A percentile compares a stretch with the other conserved stretches of the same genome.
These are phyloP conservation scores for Delia radicum DNA, from an alignment of 1,140 invertebrate genomes.

Conservation along the genomic window DNA sequence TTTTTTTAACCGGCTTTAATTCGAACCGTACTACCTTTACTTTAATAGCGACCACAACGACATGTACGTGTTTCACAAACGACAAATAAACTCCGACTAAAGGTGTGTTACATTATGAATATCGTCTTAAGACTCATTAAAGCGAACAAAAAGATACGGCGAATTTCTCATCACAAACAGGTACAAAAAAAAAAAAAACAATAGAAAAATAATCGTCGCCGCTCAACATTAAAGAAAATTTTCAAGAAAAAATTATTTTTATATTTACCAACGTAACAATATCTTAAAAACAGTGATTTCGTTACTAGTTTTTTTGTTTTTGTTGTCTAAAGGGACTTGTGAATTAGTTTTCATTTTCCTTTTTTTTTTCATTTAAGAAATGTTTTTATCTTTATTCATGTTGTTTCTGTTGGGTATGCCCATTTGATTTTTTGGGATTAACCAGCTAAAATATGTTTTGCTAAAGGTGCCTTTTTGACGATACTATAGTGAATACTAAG, in stretches of 20 bases:
- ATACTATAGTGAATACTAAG: not conserved
- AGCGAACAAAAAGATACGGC: not conserved
- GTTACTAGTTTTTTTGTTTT: not conserved
- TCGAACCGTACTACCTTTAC: not conserved
- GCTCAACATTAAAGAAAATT: no score
- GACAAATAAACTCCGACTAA: conserved; percentile 11
- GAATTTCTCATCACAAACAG: conserved; percentile 1
- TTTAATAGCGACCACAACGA: not conserved
- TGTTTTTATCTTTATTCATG: not conserved
- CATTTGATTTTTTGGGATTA: not conserved
- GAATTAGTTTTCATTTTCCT: not conserved
- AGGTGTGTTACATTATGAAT: not conserved
- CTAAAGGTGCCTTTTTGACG: not conserved
- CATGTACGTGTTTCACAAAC: not conserved
- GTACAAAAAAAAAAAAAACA: not conserved
- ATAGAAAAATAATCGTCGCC: not conserved
- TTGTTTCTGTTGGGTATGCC: not conserved
- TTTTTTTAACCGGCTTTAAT: not conserved
- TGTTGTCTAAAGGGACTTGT: not conserved
- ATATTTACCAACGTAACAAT: not conserved
- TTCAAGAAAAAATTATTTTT: no score
- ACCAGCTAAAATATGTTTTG: not conserved
- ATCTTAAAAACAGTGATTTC: not conserved
- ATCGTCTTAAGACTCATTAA: not conserved
- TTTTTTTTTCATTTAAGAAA: not conserved